These are phyloP conservation scores for Phylloscopus whistleri DNA, from an alignment of 2,113 vertebrate genomes.

Conservation along the genomic window DNA sequence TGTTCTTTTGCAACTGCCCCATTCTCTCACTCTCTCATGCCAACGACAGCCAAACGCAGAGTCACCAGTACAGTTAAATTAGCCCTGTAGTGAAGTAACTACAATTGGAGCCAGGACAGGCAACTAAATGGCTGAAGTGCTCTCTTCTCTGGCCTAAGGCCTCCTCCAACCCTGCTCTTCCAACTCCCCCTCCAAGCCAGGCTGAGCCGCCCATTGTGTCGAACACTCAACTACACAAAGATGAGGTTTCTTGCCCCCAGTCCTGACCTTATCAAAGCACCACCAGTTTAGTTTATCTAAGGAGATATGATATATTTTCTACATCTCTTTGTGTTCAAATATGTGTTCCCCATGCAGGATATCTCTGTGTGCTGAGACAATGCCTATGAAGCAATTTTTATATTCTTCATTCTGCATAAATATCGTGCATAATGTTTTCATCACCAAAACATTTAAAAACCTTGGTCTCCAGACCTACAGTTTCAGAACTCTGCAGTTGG, in stretches of 20 bases:
- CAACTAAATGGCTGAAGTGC: background rate
- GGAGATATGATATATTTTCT: background rate
- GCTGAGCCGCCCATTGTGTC: background rate
- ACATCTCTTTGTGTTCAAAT: background rate
- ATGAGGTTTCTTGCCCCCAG: background rate
- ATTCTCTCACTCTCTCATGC: background rate
- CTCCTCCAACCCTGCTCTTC: background rate
- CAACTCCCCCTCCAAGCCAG: too few species aligned
- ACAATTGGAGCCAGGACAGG: background rate
- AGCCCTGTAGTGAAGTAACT: background rate
- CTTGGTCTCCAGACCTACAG: background rate
- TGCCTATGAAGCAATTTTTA: background rate
- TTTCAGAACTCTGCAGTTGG: background rate
- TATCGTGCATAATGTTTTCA: background rate
- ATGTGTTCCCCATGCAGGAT: fast-evolving
- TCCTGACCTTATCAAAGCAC: background rate
- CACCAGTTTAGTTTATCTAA: background rate
- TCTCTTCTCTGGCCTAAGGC: background rate
- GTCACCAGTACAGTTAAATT: background rate
- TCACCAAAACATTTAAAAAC: background rate
- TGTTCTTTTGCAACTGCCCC: background rate
- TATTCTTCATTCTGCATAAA: background rate
- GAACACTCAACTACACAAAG: background rate
- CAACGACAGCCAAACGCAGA: fast-evolving
- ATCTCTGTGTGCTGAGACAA: background rate